These are phyloP conservation scores for Oscheius sp. DNA, from an alignment of 2,888 invertebrate genomes.

Conservation along the genomic window DNA sequence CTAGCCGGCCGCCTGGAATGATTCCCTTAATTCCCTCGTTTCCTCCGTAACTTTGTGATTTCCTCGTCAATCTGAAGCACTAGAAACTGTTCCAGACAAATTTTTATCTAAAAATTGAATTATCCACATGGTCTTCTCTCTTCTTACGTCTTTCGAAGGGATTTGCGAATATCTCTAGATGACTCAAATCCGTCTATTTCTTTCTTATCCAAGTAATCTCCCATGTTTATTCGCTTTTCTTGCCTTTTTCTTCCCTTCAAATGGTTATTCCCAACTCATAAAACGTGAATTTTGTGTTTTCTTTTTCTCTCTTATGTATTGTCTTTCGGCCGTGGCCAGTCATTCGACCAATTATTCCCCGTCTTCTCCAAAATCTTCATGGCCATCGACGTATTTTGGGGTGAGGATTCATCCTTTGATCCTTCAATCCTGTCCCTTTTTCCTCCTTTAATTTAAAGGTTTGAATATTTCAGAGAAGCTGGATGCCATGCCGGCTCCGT, in stretches of 20 bases:
- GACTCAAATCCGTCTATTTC: no score
- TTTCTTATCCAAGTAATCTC: background rate
- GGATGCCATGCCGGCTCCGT: constrained; percentile 47
- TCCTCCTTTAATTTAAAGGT: background rate
- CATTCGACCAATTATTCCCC: constrained; percentile 10
- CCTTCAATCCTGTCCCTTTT: background rate
- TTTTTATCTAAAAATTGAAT: no score
- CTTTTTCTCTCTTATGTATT: constrained; percentile 14
- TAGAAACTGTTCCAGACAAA: no score
- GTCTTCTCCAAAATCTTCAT: background rate
- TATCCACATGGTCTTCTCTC: no score
- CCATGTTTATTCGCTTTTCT: constrained; percentile 16
- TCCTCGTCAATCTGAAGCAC: background rate
- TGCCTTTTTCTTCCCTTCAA: background rate
- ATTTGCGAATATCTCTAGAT: no score
- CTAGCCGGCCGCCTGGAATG: constrained; percentile 7
- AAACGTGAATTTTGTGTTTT: background rate
- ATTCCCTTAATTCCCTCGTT: background rate
- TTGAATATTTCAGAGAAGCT: constrained; percentile 1
- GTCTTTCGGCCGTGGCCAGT: constrained; percentile 24
- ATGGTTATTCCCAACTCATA: no score
- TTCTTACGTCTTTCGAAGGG: no score
- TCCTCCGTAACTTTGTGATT: constrained; percentile 3
- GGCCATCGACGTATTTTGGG: constrained; percentile 13
- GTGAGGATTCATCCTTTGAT: constrained; percentile 18